These are phyloP conservation scores for Lepidonotus clava DNA, from an alignment of 2,888 invertebrate genomes.

Conservation along the genomic window DNA sequence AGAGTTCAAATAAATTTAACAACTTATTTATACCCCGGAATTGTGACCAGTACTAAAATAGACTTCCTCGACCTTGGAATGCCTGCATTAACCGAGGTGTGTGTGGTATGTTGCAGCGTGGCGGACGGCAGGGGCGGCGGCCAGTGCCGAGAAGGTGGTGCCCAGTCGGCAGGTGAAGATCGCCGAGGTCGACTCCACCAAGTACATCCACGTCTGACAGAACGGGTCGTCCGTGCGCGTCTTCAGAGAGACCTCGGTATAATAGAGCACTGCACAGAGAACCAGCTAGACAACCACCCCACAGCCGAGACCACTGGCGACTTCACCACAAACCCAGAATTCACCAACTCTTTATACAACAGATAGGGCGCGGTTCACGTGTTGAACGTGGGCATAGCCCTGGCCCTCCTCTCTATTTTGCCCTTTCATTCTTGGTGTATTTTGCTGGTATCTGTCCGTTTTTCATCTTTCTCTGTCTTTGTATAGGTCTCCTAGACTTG, in stretches of 20 bases:
- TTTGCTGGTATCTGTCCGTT: background rate
- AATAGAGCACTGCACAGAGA: constrained; percentile 2
- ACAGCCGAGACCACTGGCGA: background rate
- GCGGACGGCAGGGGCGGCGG: background rate
- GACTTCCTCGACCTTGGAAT: too few species aligned
- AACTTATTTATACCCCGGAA: too few species aligned
- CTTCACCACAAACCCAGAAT: background rate
- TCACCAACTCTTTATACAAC: background rate
- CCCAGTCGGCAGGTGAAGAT: constrained; percentile 75
- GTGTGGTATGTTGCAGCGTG: background rate
- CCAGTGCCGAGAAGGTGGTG: constrained; percentile 5
- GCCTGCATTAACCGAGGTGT: too few species aligned
- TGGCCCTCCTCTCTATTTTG: background rate
- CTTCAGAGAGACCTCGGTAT: constrained; percentile 81
- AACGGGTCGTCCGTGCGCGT: constrained; percentile 80
- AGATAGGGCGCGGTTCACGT: too few species aligned
- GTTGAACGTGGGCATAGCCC: too few species aligned
- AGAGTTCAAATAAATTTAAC: too few species aligned
- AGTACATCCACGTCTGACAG: constrained; percentile 80
- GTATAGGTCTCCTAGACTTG: too few species aligned
- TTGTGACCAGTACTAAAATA: too few species aligned
- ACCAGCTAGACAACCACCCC: background rate
- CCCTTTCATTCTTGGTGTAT: background rate
- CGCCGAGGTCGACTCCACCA: constrained; percentile 79
- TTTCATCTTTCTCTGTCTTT: too few species aligned